These are phyloP conservation scores for Invenusta paracnida DNA, from an alignment of 2,888 invertebrate species.

Conservation along the genomic window DNA sequence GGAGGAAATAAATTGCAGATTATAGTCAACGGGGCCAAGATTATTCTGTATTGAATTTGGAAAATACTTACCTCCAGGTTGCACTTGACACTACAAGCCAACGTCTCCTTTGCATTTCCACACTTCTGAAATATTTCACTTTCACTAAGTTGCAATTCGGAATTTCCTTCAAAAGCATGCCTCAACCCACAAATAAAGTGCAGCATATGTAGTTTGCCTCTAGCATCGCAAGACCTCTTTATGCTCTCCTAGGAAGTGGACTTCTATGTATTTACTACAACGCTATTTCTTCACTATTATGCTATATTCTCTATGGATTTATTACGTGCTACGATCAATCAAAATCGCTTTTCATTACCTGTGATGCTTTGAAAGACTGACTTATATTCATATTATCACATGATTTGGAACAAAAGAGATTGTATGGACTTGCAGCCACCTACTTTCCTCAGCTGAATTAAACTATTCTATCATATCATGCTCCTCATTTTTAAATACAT, in stretches of 20 bases:
- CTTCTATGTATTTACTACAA: background rate
- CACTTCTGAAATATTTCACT: slow-evolving; percentile 37
- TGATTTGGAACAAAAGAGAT: slow-evolving; percentile 20
- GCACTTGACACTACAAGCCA: slow-evolving; percentile 6
- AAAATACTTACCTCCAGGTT: slow-evolving; percentile 38
- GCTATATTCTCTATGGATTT: slow-evolving; percentile 1
- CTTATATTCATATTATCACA: slow-evolving; percentile 33
- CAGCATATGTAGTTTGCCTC: background rate
- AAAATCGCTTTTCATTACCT: slow-evolving; percentile 10
- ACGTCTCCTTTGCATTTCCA: slow-evolving; percentile 38
- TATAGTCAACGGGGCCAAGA: background rate
- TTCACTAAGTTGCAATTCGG: slow-evolving; percentile 40
- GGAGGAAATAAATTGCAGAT: slow-evolving; percentile 33
- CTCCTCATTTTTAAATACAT: slow-evolving; percentile 56
- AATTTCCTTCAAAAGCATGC: slow-evolving; percentile 7
- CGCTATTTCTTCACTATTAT: background rate
- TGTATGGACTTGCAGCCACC: slow-evolving; percentile 35
- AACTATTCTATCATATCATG: slow-evolving; percentile 56
- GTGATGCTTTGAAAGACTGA: slow-evolving; percentile 35
- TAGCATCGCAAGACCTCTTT: background rate
- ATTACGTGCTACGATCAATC: slow-evolving; percentile 18
- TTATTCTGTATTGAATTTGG: slow-evolving; percentile 29
- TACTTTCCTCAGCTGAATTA: slow-evolving; percentile 51
- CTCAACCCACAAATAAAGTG: background rate
- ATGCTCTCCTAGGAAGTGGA: background rate